These are phyloP conservation scores for Limonius californicus DNA, from an alignment of 1,140 invertebrate genomes.

Conservation along the genomic window DNA sequence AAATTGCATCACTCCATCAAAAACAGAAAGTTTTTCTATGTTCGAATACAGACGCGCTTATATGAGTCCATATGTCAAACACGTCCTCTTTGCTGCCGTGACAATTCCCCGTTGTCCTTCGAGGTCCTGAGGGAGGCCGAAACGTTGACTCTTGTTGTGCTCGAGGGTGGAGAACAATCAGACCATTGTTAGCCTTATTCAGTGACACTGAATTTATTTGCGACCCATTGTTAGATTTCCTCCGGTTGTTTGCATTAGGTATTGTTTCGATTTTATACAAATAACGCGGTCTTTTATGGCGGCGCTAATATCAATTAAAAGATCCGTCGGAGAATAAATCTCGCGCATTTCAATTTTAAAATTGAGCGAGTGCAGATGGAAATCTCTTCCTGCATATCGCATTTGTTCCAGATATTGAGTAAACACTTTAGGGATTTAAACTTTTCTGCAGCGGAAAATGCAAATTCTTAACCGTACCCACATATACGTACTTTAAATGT, in stretches of 20 bases:
- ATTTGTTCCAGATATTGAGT: neutral
- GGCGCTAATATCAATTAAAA: too few species aligned
- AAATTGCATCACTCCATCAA: constrained; percentile 10
- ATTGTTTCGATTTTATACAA: constrained; percentile 5
- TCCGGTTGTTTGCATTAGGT: neutral
- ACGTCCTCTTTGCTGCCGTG: constrained; percentile 9
- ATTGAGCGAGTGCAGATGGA: too few species aligned
- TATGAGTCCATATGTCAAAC: constrained; percentile 13
- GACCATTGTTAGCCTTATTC: constrained; percentile 10
- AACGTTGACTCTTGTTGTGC: constrained; percentile 9
- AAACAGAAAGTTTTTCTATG: constrained; percentile 8
- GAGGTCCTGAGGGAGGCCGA: constrained; percentile 4
- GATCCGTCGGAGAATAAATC: too few species aligned
- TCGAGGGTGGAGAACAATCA: constrained; percentile 8
- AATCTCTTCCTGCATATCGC: too few species aligned
- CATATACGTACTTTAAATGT: neutral
- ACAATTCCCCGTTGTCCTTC: constrained; percentile 4
- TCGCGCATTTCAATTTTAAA: too few species aligned
- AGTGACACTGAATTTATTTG: constrained; percentile 14
- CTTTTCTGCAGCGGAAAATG: neutral
- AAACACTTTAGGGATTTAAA: constrained; percentile 17
- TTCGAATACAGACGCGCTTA: neutral
- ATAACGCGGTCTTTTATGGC: neutral
- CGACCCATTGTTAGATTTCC: constrained; percentile 1
- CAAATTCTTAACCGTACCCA: neutral